These are phyloP conservation scores for Diabrotica balteata DNA, from an alignment of 2,888 invertebrate species.

Conservation along the genomic window DNA sequence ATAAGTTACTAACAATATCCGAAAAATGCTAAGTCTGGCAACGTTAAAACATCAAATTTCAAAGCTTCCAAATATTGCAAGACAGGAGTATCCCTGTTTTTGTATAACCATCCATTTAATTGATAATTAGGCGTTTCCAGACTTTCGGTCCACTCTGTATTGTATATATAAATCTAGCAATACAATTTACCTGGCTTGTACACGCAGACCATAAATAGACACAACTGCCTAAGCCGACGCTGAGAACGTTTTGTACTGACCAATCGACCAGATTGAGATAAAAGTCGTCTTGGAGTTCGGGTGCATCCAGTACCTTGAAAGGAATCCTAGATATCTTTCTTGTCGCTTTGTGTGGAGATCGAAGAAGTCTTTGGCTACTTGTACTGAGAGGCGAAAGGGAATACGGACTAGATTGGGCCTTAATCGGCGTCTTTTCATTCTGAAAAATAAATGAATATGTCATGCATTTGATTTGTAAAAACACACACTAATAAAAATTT, in stretches of 20 bases:
- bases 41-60: too few relatives aligned
- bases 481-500: too few relatives aligned
- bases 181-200: conserved; percentile 80
- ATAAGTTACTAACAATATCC: too few relatives aligned
- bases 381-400: conserved; percentile 94
- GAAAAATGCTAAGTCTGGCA: too few relatives aligned
- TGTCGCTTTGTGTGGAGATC: conserved; percentile 97
- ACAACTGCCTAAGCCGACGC: conserved; percentile 96
- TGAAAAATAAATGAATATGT: conserved; percentile 57
- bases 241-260: conserved; percentile 96
- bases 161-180: too few relatives aligned
- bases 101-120: background rate
- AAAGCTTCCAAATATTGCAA: too few relatives aligned
- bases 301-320: conserved; percentile 94
- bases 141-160: too few relatives aligned
- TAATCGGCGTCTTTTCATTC: conserved; percentile 68
- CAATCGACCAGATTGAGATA: conserved; percentile 98
- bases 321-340: conserved; percentile 98
- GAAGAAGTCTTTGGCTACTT: conserved; percentile 91
- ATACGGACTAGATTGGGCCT: conserved; percentile 85
- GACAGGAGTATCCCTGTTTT: background rate
- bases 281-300: conserved; percentile 98
- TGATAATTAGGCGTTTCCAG: too few relatives aligned
- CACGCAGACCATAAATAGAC: conserved; percentile 99
- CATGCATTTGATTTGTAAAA: too few relatives aligned